Conservation (phyloP, 2,113 vertebrate species). For the Cynocephalus volans region DNA sequence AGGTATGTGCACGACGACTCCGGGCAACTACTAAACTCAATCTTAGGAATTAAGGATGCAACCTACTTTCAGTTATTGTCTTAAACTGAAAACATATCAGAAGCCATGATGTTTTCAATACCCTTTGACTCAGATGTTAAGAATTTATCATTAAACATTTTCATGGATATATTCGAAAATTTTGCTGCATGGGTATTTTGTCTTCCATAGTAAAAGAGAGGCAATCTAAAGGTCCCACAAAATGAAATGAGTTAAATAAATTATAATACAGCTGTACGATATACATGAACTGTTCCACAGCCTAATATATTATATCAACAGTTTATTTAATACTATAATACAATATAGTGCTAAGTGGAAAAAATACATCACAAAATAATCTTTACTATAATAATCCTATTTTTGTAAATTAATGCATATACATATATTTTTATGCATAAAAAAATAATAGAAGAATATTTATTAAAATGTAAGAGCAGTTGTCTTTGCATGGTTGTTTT, state of each 20-base stretch:
- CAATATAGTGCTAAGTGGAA: neutral
- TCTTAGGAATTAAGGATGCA: neutral
- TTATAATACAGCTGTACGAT: neutral
- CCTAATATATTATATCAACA: neutral
- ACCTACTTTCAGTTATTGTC: neutral
- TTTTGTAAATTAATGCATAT: neutral
- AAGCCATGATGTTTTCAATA: neutral
- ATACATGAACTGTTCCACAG: neutral
- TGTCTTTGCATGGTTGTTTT: neutral
- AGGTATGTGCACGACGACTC: neutral
- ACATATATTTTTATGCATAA: neutral
- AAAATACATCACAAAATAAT: conserved; percentile 27
- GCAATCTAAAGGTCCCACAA: neutral
- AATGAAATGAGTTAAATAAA: neutral
- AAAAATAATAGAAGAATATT: conserved; percentile 9
- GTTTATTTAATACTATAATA: conserved; percentile 5
- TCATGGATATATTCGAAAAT: neutral
- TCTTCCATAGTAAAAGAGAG: neutral
- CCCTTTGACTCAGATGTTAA: neutral
- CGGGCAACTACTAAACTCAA: neutral
- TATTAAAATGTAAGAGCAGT: neutral
- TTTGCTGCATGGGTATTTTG: conserved; percentile 14
- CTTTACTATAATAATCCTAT: neutral
- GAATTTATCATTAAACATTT: neutral
- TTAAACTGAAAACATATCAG: neutral